A percentile compares a stretch with the other conserved stretches of the same genome.
These are phyloP conservation scores for Euborellia annulipes DNA, from an alignment of 1,140 invertebrate species.

Conservation along the genomic window DNA sequence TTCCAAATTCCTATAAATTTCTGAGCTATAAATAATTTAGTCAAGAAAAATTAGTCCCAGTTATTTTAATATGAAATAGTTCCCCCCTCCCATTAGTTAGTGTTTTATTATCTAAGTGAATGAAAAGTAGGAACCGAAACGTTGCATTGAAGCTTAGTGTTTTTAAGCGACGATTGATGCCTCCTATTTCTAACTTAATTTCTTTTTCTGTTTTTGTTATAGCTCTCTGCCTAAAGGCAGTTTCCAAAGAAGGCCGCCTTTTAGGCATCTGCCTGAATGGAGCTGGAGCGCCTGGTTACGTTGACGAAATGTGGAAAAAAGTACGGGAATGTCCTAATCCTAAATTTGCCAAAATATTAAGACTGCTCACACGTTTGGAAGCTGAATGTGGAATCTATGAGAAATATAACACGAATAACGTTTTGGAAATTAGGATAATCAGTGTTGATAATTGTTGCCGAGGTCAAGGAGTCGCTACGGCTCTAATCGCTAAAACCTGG, in stretches of 20 bases:
- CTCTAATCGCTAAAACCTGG: slow-evolving; percentile 44
- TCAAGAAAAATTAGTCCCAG: too few relatives aligned
- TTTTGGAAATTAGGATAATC: slow-evolving; percentile 44
- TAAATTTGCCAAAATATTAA: slow-evolving; percentile 44
- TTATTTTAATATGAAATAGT: too few relatives aligned
- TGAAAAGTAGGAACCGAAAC: too few relatives aligned
- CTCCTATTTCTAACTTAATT: background rate
- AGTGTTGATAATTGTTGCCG: slow-evolving; percentile 45
- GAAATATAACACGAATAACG: slow-evolving; percentile 12
- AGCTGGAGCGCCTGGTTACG: slow-evolving; percentile 26
- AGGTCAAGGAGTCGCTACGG: slow-evolving; percentile 45
- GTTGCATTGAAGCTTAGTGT: background rate
- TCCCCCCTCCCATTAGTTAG: too few relatives aligned
- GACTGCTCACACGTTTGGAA: slow-evolving; percentile 38
- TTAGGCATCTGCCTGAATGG: slow-evolving; percentile 39
- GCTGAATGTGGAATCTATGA: too few relatives aligned
- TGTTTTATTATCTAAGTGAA: too few relatives aligned
- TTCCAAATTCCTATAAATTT: too few relatives aligned
- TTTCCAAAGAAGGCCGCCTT: slow-evolving; percentile 38
- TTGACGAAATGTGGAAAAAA: slow-evolving; percentile 7
- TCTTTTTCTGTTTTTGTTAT: slow-evolving; percentile 2
- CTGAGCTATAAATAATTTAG: too few relatives aligned
- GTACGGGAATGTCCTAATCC: slow-evolving; percentile 11
- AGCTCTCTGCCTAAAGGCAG: slow-evolving; percentile 42
- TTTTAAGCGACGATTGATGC: background rate